Evolutionary conservation across 2,888 invertebrate species (phyloP), one percentile per base, ranked within the genome.

Genomic region (Lysandra bellargus): DNA sequence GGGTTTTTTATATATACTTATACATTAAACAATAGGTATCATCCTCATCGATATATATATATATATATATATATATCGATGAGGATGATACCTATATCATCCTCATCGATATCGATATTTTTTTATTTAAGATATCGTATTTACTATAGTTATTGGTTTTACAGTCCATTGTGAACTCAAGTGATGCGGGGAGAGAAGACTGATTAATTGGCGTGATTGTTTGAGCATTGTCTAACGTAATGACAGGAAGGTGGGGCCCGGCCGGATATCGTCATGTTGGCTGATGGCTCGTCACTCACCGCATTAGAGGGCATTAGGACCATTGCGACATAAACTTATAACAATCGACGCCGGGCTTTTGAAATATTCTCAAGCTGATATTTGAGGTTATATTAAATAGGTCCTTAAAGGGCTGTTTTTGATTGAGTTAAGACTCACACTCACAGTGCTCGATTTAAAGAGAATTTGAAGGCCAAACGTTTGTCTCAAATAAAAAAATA

Each of bases 191-290:
- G 37, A 78, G 30, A 57, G 33, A 73, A 49, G 53, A 64, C 64
- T 88, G 88, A 90, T 89, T 91, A 91, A 91, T 91, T 92, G 90
- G 90, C 90, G 87, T 90, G 91, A 91, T 90, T 90, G 89, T 87
- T 86, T 85, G 88, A 86, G 89, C 90, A 91, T 92, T 92, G 91
- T 93, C 92, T 92, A 88, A 87, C 87, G 87, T 91, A 91, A 91
- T 91, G 88, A 87, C 87, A 88, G 91, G 87, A 89, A 91, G 90
- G 90, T 88, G 87, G 91, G 92, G 92, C 89, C 88, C 87, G 88
- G 83, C 92, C 92, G 93, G 93, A 94, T 92, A 92, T 92, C 61
- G 44, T 49, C 79, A 57, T 78, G 78, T 73, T 75, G 79, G 74
- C 44, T 79, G 61, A 75, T 30, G 61, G 61, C 23, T 61, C 61